Conservation (phyloP, 2,797 vertebrate genomes). For the Odontamblyopus lacepedii region DNA sequence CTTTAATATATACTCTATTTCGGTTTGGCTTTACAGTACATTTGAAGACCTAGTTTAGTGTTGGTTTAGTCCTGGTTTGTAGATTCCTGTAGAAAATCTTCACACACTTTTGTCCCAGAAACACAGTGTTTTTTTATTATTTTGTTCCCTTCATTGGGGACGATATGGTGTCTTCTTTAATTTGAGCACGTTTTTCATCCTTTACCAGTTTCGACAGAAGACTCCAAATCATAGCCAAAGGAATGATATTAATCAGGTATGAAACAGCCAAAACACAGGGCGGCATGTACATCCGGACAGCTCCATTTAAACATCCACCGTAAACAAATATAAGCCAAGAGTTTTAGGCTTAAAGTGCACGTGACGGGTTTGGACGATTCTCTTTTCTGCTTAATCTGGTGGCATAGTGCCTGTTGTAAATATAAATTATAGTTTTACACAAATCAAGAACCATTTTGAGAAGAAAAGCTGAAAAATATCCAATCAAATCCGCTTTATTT, state of each 20-base stretch:
- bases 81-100: no score
- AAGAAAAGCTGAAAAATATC: no score
- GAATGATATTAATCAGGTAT: constrained; percentile 5
- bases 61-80: no score
- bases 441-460: no score
- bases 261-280: background rate
- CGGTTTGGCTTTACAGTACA: no score
- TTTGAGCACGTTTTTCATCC: background rate
- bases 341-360: no score
- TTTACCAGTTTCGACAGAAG: constrained; percentile 7
- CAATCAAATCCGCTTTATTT: no score
- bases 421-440: no score
- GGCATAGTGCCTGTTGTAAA: no score
- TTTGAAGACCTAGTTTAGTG: no score
- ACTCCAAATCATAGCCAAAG: constrained; percentile 7
- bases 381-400: no score
- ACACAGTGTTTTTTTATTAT: constrained; percentile 30
- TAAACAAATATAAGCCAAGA: background rate
- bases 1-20: background rate
- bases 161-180: background rate
- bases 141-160: constrained; percentile 18
- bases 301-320: background rate
- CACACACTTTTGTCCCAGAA: constrained; percentile 63
- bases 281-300: background rate
- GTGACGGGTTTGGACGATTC: no score